phyloP scores from a whole-genome alignment of 2,113 vertebrate genomes.

The Crotalus viridis region DNA sequence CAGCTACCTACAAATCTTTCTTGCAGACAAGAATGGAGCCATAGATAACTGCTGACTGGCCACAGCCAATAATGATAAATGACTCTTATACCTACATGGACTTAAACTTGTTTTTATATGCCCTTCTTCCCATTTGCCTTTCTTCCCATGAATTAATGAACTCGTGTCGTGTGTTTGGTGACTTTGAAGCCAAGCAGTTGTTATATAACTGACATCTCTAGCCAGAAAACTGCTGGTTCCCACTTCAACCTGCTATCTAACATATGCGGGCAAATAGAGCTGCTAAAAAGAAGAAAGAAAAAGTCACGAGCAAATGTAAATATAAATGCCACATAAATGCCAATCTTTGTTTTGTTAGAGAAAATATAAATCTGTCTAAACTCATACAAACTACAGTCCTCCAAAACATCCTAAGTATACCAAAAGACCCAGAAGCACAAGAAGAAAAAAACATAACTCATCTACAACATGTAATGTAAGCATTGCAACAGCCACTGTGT shows the following conservation, averaged over 20 bases:
- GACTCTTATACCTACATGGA: not conserved
- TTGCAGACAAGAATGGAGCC: not conserved
- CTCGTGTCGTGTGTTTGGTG: not conserved
- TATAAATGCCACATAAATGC: too few relatives aligned
- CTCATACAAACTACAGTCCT: not conserved
- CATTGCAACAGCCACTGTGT: not conserved
- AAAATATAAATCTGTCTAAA: not conserved
- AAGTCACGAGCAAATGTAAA: constrained; percentile 48
- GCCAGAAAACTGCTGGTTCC: not conserved
- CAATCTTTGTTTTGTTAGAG: constrained; percentile 36
- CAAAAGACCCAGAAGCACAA: not conserved
- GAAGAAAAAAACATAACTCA: not conserved
- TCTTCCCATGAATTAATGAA: not conserved
- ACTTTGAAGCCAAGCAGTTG: not conserved
- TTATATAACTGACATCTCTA: not conserved
- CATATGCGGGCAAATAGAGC: not conserved
- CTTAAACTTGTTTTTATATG: not conserved
- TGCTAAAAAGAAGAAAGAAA: not conserved
- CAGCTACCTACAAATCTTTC: not conserved
- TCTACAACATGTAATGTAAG: not conserved
- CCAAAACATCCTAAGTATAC: not conserved
- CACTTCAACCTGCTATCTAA: not conserved
- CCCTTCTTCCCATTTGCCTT: not conserved
- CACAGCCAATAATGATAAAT: not conserved
- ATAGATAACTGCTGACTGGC: not conserved